Evolutionary conservation across 2,888 invertebrate species (phyloP), one percentile per base, ranked within the genome.

Genomic region (Phymatocera aterrima): DNA sequence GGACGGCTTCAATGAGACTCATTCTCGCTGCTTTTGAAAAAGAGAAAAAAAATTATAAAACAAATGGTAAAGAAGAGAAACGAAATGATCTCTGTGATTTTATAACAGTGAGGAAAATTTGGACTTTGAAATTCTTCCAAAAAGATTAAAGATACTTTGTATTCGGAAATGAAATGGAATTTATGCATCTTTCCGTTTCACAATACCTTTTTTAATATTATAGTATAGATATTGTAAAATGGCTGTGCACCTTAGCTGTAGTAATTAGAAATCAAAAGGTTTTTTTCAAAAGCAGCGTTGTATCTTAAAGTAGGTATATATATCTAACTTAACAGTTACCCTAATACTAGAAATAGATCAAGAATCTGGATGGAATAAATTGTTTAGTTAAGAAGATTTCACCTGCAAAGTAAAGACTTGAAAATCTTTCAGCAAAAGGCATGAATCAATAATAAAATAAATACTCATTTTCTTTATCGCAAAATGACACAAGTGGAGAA

Each of bases 1-100:
- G 75, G 75, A 75, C 75, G 75, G 75, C 75, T 75, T 75, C 43
- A 21, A 75, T 60, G 75, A 75, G 75, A 75, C 75, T 72, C 72
- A 72, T 40, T 75, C 40, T 75, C 40, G 57, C 75, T 75, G 75
- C 75, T 75, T 43, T 57, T 60, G 75, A 60, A 24, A 24, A 72
- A 65, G 8, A 40, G 8, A 40, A 40, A 40, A 57, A 28, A 28
- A 12, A 57, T n/a, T n/a, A n/a, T n/a, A 43, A 12, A 37, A 31
- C 21, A 10, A 72, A 31, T 18, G 18, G 21, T 15, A 48, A 51
- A 31, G 51, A 8, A 51, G 4, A 28, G 18, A 31, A 51, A 18
- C 34, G 21, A 18, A 10, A 37, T 34, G 6, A 21, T 34, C 24
- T 72, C 34, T 51, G 18, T n/a, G 31, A 4, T 51, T 48, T 0